Evolutionary conservation across 2,888 invertebrate genomes (phyloP), one percentile per base, ranked within the genome.

Genomic region (Epistrophella euchroma): DNA sequence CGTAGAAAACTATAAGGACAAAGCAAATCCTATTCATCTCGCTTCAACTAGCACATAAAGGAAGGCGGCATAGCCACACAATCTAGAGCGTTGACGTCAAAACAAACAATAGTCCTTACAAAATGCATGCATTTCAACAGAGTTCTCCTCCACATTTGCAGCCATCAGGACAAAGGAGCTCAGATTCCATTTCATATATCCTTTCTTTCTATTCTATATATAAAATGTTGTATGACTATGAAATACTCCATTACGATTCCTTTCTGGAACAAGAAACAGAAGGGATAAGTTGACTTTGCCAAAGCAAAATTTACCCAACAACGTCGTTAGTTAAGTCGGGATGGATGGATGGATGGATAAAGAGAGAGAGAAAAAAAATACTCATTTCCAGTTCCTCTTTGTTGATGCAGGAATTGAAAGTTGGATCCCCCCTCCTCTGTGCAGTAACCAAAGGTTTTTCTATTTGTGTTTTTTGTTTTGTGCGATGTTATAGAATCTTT

Each of bases 61-160:
- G 50, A 22, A 58, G 22, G 60, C 60, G 17, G 58, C 47, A 64
- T 32, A 72, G n/a, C 71, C 56, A 74, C 60, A 72, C 71, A 85
- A 85, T 76, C 68, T 73, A 73, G 76, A 77, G 77, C 77, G 77
- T 81, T 70, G 81, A 77, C 77, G 70, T 77, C 77, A 81, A 74
- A 81, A 77, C 85, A 73, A 77, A 81, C 86, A 82, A 86, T 77
- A 19, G 74, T 47, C 56, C 58, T 77, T 45, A 75, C 64, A 79
- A 52, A 52, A 79, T 75, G 79, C 79, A 78, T 84, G 84, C 70
- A 75, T 79, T 84, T 74, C 75, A 78, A 72, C 60, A 83, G 55
- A 78, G 55, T 60, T 60, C 60, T 37, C 37, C 78, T 78, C 74
- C 70, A 68, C 74, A 78, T 78, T 74, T 74, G 50, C 83, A 74